Base-by-base conservation (phyloP, 2,113 vertebrate species). In the Psophia crepitans region DNA sequence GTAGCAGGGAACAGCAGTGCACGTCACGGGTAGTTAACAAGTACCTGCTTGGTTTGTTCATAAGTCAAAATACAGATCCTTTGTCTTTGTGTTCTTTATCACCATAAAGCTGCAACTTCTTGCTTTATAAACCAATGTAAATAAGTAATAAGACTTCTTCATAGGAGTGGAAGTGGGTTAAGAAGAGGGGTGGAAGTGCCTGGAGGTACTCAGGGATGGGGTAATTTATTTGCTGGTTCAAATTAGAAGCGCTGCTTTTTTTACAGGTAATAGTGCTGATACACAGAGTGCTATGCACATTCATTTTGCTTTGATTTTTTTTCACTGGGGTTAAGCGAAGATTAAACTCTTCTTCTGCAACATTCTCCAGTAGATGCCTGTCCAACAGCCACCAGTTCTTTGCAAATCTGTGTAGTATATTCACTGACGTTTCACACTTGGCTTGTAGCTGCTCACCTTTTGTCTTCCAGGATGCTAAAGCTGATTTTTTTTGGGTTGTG, bases 341-440 rank as follows among this genome's bases (percentile, higher is more conserved):
- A 51, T 68, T 39, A 60, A 89, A 41, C 30, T 84, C 15, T 57
- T 28, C 20, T 11, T 70, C 48, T 53, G 3, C 37, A 69, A 41
- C 0, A 0, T 20, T 51, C 12, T 84, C n/a, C 3, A 5, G 21
- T 18, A 46, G 80, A 8, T 71, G 43, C 26, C 51, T 26, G 6
- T 53, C 56, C 9, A 2, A 3, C 12, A 23, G 43, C 17, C 15
- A 27, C 22, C 60, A 35, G 15, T 30, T 20, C 43, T 79, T 35
- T 39, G 15, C 28, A 48, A 26, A 21, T 48, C 35, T 54, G 5
- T 61, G 20, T 24, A 21, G 13, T 19, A 3, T 20, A 22, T 54
- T 23, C 66, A 26, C 53, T 85, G 51, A 39, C 33, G 15, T 12
- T 69, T 79, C 51, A 44, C 41, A 4, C 68, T 58, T 17, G 1